Evolutionary conservation across 2,113 vertebrate genomes (phyloP).

Genomic region (Oryzias celebensis): DNA sequence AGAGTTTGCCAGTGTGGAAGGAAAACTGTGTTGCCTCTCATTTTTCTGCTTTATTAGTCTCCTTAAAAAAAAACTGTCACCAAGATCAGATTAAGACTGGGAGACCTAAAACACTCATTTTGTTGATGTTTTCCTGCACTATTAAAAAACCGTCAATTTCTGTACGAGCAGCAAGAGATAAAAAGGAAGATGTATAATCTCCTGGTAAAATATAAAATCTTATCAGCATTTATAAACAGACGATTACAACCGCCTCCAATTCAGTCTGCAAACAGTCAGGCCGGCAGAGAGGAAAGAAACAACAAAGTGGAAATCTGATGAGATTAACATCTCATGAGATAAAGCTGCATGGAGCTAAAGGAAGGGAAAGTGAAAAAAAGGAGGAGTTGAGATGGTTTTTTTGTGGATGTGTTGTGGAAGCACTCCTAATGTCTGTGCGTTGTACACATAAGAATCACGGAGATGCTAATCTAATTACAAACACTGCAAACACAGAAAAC

Average conservation of each 20-base stretch:
- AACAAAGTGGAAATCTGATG: conserved; percentile 74
- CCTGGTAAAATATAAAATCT: conserved; percentile 60
- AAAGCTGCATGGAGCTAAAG: conserved; percentile 55
- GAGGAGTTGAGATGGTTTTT: conserved; percentile 19
- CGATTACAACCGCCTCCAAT: conserved; percentile 66
- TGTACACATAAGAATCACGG: conserved; percentile 35
- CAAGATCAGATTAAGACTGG: conserved; percentile 48
- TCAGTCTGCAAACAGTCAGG: conserved; percentile 64
- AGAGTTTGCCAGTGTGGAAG: conserved; percentile 20
- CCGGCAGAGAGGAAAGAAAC: conserved; percentile 65
- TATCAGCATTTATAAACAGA: conserved; percentile 78
- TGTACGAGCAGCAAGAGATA: conserved; percentile 47
- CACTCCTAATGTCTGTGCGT: conserved; percentile 27
- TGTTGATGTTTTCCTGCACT: conserved; percentile 49
- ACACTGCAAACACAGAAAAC: conserved; percentile 38
- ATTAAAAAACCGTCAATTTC: conserved; percentile 37
- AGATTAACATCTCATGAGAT: conserved; percentile 75
- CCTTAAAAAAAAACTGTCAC: conserved; percentile 18
- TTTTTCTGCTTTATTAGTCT: conserved; percentile 44
- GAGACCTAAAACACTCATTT: conserved; percentile 19
- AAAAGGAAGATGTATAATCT: conserved; percentile 59
- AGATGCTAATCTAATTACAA: conserved; percentile 67
- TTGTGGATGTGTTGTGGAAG: conserved; percentile 46
- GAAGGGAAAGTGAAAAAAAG: conserved; percentile 14
- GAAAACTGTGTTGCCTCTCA: conserved; percentile 30